These are phyloP conservation scores for Andinoacara biseriatus DNA, from an alignment of 2,113 vertebrate genomes.

Conservation along the genomic window DNA sequence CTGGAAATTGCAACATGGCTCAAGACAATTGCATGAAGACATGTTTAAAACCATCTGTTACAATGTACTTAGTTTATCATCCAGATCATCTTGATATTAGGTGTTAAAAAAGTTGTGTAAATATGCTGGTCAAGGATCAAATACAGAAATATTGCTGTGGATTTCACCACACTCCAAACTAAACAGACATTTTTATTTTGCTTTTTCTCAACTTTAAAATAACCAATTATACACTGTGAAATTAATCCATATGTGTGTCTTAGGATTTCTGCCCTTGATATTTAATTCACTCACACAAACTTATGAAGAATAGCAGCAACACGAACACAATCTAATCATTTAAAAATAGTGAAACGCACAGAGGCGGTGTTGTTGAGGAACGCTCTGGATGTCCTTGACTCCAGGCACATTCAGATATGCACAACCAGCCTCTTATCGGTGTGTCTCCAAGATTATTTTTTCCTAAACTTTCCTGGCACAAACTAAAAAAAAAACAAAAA, in stretches of 20 bases:
- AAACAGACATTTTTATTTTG: neutral
- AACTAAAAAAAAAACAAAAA: conserved; percentile 27
- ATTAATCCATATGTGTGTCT: neutral
- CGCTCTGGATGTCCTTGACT: conserved; percentile 14
- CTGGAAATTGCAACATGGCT: neutral
- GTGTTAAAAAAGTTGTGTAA: neutral
- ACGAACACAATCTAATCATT: neutral
- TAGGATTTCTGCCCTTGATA: neutral
- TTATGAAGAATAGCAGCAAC: neutral
- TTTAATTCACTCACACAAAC: neutral
- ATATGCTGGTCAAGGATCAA: neutral
- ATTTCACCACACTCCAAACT: neutral
- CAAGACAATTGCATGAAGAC: neutral
- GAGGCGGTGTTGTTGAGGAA: neutral
- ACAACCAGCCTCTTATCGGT: conserved; percentile 37
- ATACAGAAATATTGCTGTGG: neutral
- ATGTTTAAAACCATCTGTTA: neutral
- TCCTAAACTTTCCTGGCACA: conserved; percentile 11
- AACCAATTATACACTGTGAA: neutral
- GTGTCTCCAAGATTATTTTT: conserved; percentile 25
- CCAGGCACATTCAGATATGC: conserved; percentile 11
- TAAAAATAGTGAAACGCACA: neutral
- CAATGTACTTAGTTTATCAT: neutral
- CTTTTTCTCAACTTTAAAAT: conserved; percentile 4
- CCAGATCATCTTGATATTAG: neutral